Percentiles rank a stretch among this genome's conserved stretches.
These are phyloP conservation scores for Omphaloscelis lunosa DNA, from an alignment of 2,888 invertebrate species.

Conservation along the genomic window DNA sequence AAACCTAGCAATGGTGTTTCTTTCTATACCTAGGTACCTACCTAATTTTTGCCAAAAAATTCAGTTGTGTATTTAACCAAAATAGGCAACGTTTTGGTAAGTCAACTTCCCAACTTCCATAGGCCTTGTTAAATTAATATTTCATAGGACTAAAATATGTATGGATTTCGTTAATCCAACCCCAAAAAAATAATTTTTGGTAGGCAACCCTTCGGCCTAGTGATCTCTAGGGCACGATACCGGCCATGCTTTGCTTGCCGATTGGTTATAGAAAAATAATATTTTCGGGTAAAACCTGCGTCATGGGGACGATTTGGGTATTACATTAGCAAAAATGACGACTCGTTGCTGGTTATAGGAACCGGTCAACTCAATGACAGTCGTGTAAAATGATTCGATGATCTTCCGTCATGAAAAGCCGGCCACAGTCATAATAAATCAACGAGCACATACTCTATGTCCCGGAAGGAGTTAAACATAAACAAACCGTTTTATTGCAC, in stretches of 20 bases:
- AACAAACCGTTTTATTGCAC: conserved; percentile 45
- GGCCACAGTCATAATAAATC: conserved; percentile 31
- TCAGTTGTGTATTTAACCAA: conserved; percentile 3
- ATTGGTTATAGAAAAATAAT: conserved; percentile 1
- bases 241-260: background rate
- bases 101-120: conserved; percentile 10
- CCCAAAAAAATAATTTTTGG: conserved; percentile 2
- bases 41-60: background rate
- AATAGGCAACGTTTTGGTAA: background rate
- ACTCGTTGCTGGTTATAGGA: background rate
- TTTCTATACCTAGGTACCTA: too few relatives aligned
- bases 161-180: background rate
- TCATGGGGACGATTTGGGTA: background rate
- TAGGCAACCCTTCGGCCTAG: background rate
- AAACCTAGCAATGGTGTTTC: background rate
- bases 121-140: conserved; percentile 10
- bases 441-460: conserved; percentile 12
- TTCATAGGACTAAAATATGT: conserved; percentile 36
- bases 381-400: background rate
- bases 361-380: background rate
- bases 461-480: conserved; percentile 41
- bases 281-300: background rate
- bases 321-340: background rate
- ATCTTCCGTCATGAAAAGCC: conserved; percentile 7
- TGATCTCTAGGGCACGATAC: conserved; percentile 17